Percentiles rank a stretch among this genome's conserved stretches.
phyloP scores from a whole-genome alignment of 2,888 invertebrate species.

The Sarcophaga rosellei region DNA sequence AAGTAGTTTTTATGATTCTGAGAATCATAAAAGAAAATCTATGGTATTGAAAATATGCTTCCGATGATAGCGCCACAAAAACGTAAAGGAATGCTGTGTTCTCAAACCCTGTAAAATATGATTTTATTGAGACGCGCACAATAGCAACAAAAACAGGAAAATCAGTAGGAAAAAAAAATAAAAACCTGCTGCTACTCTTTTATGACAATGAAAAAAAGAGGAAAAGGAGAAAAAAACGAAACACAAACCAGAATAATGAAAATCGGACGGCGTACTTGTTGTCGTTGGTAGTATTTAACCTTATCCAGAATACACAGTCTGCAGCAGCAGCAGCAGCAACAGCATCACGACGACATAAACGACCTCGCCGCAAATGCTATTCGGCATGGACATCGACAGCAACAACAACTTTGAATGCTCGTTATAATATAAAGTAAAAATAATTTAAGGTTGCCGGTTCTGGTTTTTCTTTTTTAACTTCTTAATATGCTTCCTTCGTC shows the following conservation, averaged over 20 bases:
- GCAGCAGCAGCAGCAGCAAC: conserved; percentile 40
- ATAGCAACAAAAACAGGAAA: neutral
- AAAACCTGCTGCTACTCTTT: conserved; percentile 62
- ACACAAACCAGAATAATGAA: conserved; percentile 33
- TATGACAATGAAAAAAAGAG: conserved; percentile 63
- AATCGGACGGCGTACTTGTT: conserved; percentile 51
- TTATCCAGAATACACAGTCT: conserved; percentile 40
- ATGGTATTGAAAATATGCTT: neutral
- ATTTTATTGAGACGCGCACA: neutral
- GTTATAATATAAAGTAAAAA: conserved; percentile 59
- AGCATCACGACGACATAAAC: conserved; percentile 15
- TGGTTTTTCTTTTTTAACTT: neutral
- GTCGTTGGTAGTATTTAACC: conserved; percentile 53
- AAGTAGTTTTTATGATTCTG: too few species aligned
- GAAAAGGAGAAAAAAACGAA: neutral
- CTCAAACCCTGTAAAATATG: conserved; percentile 30
- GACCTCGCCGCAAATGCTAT: conserved; percentile 37
- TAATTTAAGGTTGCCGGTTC: conserved; percentile 60
- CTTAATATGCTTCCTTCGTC: neutral
- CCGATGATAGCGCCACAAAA: neutral
- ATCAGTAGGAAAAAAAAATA: conserved; percentile 22
- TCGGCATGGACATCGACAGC: conserved; percentile 4
- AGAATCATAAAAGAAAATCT: too few species aligned
- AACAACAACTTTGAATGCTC: conserved; percentile 45
- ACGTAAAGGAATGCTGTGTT: neutral